Conservation (phyloP, 2,888 invertebrate species). For the Lottia gigantea region DNA sequence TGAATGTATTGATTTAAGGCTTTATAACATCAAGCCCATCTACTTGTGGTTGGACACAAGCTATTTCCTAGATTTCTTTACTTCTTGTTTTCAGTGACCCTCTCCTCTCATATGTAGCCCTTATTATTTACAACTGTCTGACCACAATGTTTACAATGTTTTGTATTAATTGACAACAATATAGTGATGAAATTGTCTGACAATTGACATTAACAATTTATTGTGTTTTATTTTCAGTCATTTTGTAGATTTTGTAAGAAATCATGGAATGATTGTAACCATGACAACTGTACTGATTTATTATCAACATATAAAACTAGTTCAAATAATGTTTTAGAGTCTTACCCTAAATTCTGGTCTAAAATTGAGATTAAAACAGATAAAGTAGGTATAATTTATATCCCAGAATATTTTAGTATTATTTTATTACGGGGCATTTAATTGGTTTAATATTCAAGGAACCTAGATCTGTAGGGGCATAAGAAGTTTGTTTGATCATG, state of each 20-base stretch:
- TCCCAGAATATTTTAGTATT: neutral
- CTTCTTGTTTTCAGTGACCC: too few relatives aligned
- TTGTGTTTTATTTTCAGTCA: slow-evolving; percentile 26
- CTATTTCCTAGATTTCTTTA: too few relatives aligned
- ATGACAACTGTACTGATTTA: slow-evolving; percentile 32
- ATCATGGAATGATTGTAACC: slow-evolving; percentile 30
- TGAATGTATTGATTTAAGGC: too few relatives aligned
- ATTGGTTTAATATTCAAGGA: neutral
- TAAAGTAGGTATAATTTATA: neutral
- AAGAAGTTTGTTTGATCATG: too few relatives aligned
- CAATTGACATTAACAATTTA: too few relatives aligned
- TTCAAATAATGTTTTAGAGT: neutral
- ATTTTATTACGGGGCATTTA: neutral
- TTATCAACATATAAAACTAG: slow-evolving; percentile 17
- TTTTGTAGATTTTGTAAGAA: slow-evolving; percentile 41
- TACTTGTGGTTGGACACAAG: too few relatives aligned
- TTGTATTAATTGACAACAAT: too few relatives aligned
- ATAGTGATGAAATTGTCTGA: too few relatives aligned
- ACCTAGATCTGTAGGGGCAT: neutral
- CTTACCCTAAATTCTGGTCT: neutral
- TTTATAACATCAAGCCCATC: too few relatives aligned
- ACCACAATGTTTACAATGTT: too few relatives aligned
- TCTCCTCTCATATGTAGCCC: too few relatives aligned
- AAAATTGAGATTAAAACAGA: neutral
- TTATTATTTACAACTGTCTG: too few relatives aligned